Evolutionary conservation across 2,888 invertebrate species (phyloP).

Genomic region (Aleiodes leptofemur): DNA sequence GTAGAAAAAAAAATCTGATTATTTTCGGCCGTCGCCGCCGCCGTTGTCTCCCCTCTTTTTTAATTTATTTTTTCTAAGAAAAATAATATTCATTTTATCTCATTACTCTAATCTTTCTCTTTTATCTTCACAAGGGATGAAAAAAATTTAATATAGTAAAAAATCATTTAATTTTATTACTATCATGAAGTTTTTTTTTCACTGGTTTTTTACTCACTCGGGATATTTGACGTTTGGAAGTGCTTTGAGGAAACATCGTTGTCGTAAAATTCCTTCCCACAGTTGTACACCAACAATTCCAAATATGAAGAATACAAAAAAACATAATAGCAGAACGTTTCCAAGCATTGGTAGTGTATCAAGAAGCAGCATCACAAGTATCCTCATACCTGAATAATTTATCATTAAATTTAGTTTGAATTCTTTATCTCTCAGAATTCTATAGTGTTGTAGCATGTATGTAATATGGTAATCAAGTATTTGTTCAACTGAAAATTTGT

Average conservation of each 20-base stretch:
- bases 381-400: conserved; percentile 91
- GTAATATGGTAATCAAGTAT: conserved; percentile 14
- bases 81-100: not conserved
- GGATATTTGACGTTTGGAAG: conserved; percentile 83
- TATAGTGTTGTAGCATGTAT: not conserved
- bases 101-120: too few relatives aligned
- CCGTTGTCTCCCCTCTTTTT: conserved; percentile 30
- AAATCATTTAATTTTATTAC: not conserved
- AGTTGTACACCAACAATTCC: conserved; percentile 99
- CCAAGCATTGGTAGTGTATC: conserved; percentile 99
- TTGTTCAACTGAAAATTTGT: conserved; percentile 7
- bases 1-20: conserved; percentile 11
- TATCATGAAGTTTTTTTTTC: conserved; percentile 1
- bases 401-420: conserved; percentile 37
- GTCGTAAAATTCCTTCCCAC: conserved; percentile 98
- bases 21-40: conserved; percentile 32
- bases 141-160: not conserved
- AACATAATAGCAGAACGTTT: conserved; percentile 97
- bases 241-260: conserved; percentile 91
- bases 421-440: conserved; percentile 5
- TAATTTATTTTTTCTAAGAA: not conserved
- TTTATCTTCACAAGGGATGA: too few relatives aligned
- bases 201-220: conserved; percentile 80
- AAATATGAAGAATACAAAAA: conserved; percentile 99
- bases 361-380: conserved; percentile 97